Base-by-base conservation (phyloP, 2,797 vertebrate genomes). In the Rhinogobio ventralis region DNA sequence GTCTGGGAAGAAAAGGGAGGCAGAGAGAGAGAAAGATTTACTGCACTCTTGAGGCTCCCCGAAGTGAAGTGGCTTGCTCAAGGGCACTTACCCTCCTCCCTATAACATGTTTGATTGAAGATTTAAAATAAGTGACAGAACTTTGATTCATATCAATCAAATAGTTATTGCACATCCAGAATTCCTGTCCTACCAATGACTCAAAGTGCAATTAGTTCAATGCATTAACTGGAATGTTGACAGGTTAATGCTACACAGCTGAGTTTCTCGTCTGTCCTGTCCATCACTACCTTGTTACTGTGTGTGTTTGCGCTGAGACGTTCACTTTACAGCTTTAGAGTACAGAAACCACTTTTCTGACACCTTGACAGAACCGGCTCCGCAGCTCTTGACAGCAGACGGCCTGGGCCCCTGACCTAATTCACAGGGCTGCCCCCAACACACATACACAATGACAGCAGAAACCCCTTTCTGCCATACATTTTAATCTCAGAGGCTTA, bases 351-450 rank as follows among this genome's bases (percentile, higher is more conserved):
- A 73, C 42, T 51, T 79, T 64, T 73, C 55, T 64, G 67, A 79
- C 77, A 79, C 83, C 76, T 79, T 85, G 76, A 85, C 76, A 84
- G 51, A 84, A 84, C 75, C 66, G 66, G 82, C 82, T 84, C 82
- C 46, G 39, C 82, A n/a, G 42, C 67, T 49, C 83, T 79, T 42
- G 77, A 60, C 55, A 33, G 76, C 76, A 79, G 83, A 85, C 83
- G 30, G 55, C n/a, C 76, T 36, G 76, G 83, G 77, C 83, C 76
- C 45, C 83, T 73, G 76, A 85, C 83, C 76, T 79, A 72, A 64
- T 73, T 79, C 55, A 79, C 55, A 36, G 36, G 13, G 67, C 82
- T 77, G 64, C 82, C 73, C 82, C 64, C 53, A 84, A 83, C 46
- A 76, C 62, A 69, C 82, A 69, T 57, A 45, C 66, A 84, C 82